These are phyloP conservation scores for Erannis defoliaria DNA, from an alignment of 2,888 invertebrate genomes.

Conservation along the genomic window DNA sequence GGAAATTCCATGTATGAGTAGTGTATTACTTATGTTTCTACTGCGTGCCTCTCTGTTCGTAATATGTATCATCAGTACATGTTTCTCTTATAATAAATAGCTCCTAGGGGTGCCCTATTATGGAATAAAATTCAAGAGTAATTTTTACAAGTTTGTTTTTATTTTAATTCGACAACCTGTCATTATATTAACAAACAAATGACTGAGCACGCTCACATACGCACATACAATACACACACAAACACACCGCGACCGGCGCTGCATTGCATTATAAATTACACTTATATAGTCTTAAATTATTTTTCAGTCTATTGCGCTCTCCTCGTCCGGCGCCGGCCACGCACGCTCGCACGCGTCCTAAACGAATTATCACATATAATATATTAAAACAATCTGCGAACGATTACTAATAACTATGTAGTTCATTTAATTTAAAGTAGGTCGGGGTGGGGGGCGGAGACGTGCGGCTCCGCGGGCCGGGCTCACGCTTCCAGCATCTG, in stretches of 20 bases:
- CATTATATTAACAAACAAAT: conserved; percentile 90
- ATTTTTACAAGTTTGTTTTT: conserved; percentile 84
- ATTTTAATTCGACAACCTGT: conserved; percentile 92
- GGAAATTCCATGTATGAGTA: too few relatives aligned
- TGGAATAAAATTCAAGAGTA: conserved; percentile 68
- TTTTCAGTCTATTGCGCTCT: conserved; percentile 88
- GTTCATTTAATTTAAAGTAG: conserved; percentile 84
- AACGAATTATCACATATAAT: conserved; percentile 89
- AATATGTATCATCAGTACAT: neutral
- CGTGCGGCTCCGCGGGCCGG: conserved; percentile 81
- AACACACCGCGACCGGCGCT: conserved; percentile 88
- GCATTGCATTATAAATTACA: conserved; percentile 89
- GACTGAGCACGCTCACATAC: conserved; percentile 89
- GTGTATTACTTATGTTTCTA: too few relatives aligned
- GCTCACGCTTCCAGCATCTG: conserved; percentile 89
- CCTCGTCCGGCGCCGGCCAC: conserved; percentile 86
- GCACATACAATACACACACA: conserved; percentile 87
- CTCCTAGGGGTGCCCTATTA: conserved; percentile 7
- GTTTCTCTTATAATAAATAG: neutral
- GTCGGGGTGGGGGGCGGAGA: conserved; percentile 85
- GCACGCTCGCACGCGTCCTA: conserved; percentile 85
- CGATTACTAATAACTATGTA: conserved; percentile 78
- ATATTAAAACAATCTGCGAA: conserved; percentile 88
- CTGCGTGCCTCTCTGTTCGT: neutral
- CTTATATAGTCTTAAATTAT: conserved; percentile 87